A percentile compares a stretch with the other conserved stretches of the same genome.
phyloP scores from a whole-genome alignment of 2,888 invertebrate genomes.

The Boloria selene region DNA sequence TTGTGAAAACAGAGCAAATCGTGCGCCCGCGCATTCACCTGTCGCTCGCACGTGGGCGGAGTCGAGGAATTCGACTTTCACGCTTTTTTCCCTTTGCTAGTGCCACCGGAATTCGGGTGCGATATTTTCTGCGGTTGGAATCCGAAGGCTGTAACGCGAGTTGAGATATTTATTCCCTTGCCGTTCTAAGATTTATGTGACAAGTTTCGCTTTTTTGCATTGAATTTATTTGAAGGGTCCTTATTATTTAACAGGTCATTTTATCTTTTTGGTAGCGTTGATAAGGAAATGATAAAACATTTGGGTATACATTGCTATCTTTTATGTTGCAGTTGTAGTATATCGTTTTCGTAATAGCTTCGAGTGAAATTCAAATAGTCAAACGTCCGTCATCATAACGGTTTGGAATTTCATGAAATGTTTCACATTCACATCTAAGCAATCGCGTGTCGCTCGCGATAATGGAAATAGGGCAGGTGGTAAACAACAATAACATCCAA shows the following conservation, averaged over 20 bases:
- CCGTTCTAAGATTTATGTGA: conserved; percentile 65
- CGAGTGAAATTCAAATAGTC: conserved; percentile 8
- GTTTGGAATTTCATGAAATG: conserved; percentile 41
- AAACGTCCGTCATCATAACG: conserved; percentile 23
- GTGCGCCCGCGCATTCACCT: conserved; percentile 77
- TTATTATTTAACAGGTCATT: conserved; percentile 39
- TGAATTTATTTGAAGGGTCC: conserved; percentile 64
- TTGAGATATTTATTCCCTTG: conserved; percentile 71
- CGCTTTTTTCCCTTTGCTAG: conserved; percentile 70
- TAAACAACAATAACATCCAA: conserved; percentile 69
- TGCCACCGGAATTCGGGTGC: conserved; percentile 80
- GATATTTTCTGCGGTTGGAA: conserved; percentile 78
- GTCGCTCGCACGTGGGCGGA: conserved; percentile 76
- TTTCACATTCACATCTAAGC: conserved; percentile 40
- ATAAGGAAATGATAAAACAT: background rate
- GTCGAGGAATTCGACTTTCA: conserved; percentile 66
- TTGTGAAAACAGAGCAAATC: conserved; percentile 62
- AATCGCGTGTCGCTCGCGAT: conserved; percentile 64
- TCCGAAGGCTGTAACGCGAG: conserved; percentile 72
- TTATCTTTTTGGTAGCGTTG: background rate
- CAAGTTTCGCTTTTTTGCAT: conserved; percentile 49
- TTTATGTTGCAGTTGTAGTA: too few relatives aligned
- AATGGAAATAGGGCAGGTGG: conserved; percentile 59
- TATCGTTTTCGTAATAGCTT: too few relatives aligned
- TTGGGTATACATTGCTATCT: too few relatives aligned